Evolutionary conservation across 2,888 invertebrate species (phyloP).

Genomic region (Palloptera scutellata): DNA sequence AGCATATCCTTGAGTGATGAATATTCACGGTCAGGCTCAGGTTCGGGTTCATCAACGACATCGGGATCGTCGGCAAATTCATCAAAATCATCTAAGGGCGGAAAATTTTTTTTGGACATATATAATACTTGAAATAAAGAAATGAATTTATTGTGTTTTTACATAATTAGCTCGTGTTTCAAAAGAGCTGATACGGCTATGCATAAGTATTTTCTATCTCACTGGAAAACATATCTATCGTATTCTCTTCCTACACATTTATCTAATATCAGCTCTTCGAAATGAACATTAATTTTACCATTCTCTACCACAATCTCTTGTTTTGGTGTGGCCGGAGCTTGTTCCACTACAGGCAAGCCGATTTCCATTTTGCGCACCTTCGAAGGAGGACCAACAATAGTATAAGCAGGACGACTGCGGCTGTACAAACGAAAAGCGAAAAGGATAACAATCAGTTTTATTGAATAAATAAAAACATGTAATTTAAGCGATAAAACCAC

Average conservation of each 20-base stretch:
- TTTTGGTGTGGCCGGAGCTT: constrained; percentile 42
- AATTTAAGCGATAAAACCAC: neutral
- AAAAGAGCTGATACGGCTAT: too few relatives aligned
- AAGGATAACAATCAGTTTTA: neutral
- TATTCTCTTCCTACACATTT: too few relatives aligned
- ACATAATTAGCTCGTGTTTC: neutral
- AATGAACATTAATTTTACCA: constrained; percentile 41
- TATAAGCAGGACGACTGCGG: constrained; percentile 49
- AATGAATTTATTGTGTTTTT: neutral
- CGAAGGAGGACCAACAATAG: constrained; percentile 49
- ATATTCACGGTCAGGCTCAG: constrained; percentile 63
- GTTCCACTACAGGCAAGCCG: constrained; percentile 49
- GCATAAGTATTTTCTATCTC: too few relatives aligned
- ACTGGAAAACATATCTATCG: too few relatives aligned
- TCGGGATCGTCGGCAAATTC: constrained; percentile 48
- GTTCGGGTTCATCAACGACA: constrained; percentile 63
- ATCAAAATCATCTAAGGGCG: constrained; percentile 53
- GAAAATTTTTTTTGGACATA: too few relatives aligned
- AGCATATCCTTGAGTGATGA: constrained; percentile 69
- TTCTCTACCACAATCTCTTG: constrained; percentile 47
- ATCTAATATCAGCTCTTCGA: neutral
- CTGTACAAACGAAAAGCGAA: constrained; percentile 32
- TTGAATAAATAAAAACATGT: neutral
- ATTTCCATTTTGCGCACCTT: constrained; percentile 55
- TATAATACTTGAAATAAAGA: neutral